Evolutionary conservation across 2,113 vertebrate species (phyloP), one percentile per base, ranked within the genome.

Genomic region (Lamprologus lemairii): DNA sequence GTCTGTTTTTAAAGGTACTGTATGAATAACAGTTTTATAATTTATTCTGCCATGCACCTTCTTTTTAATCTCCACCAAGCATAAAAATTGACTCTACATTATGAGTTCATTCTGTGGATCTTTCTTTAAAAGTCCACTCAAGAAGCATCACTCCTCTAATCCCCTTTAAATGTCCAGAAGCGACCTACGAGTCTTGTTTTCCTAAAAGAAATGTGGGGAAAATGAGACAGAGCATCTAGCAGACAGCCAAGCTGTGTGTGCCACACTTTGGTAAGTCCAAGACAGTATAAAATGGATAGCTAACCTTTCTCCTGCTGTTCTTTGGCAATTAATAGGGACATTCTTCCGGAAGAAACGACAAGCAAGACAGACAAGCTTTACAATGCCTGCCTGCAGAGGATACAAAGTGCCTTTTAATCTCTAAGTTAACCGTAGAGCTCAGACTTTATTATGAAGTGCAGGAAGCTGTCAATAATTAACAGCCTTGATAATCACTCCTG

Each of bases 241-340:
- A 84, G 81, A 85, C 71, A 71, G 71, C 51, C 63, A 19, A 53
- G 57, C 73, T 37, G 51, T 68, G 88, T 80, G 85, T 85, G 91
- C 80, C 85, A 53, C 19, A 80, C 80, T 85, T 88, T 86, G 86
- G 91, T 89, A 91, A 81, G 91, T 86, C 87, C 78, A 84, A 86
- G 83, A 92, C 87, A 53, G 79, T 87, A 49, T 92, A 89, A 88
- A 92, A 54, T 91, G 84, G 83, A 89, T 82, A 47, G 63, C 83
- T 85, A 89, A 94, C 89, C 88, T 94, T 94, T 94, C 89, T 88
- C 93, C 88, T 82, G 86, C 90, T 92, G 89, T 55, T 91, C 86
- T 81, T 78, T 7, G 9, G 81, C 87, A 93, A 93, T 93, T 90
- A 88, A 93, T 93, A 94, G 89, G 73, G 17, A 45, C 71, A 19